Percentiles rank a stretch among this genome's conserved stretches.
Evolutionary conservation across 2,888 invertebrate genomes (phyloP).

Genomic region (Danaus chrysippus): DNA sequence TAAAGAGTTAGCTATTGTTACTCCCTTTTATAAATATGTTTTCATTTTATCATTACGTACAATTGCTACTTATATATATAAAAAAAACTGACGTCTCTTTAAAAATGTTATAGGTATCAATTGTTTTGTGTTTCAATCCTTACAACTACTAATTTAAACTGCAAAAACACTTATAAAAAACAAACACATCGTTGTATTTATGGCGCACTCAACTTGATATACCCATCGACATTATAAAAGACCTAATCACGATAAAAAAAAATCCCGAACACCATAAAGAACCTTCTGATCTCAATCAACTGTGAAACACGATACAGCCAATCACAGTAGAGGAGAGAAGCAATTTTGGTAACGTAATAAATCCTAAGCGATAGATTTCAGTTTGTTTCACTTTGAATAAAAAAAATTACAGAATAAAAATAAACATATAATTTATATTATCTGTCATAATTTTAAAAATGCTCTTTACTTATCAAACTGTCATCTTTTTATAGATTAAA

Average conservation of each 20-base stretch:
- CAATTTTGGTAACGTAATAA: constrained; percentile 67
- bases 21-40: too few species aligned
- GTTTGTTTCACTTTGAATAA: constrained; percentile 34
- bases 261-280: constrained; percentile 6
- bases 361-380: constrained; percentile 65
- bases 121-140: too few species aligned
- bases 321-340: constrained; percentile 62
- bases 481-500: too few species aligned
- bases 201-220: constrained; percentile 5
- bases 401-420: not conserved
- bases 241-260: constrained; percentile 2
- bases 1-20: too few species aligned
- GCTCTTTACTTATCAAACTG: too few species aligned
- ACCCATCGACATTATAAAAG: constrained; percentile 5
- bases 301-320: constrained; percentile 63
- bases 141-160: too few species aligned
- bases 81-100: too few species aligned
- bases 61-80: too few species aligned
- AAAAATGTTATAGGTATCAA: too few species aligned
- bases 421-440: not conserved
- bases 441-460: too few species aligned
- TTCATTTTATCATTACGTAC: too few species aligned
- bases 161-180: too few species aligned
- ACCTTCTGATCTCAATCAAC: constrained; percentile 25
- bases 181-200: not conserved